Evolutionary conservation across 2,888 invertebrate genomes (phyloP), one percentile per base, ranked within the genome.

Genomic region (Enoplolaimus lenunculus): DNA sequence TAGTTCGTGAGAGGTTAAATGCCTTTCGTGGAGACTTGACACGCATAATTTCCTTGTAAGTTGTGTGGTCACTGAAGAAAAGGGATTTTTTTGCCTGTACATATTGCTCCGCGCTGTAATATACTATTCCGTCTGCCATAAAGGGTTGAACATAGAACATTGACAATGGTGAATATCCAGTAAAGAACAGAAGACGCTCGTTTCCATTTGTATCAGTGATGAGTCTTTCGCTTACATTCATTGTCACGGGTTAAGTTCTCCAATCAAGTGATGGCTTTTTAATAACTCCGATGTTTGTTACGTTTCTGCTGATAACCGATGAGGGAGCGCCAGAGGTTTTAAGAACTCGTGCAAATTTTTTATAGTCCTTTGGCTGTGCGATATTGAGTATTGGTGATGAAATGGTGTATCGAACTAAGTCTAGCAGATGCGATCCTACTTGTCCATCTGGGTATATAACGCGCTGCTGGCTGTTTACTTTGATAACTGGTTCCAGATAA

Each of bases 401-500:
- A 13, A 45, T 45, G 45, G 21, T 13, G 21, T 45, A 62, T n/a
- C 33, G 29, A 13, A 31, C 64, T 31, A 62, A 62, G n/a, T 62
- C 64, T 7, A 62, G 7, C 7, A 62, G n/a, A 62, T 62, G 64
- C 29, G 64, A 62, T 31, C 64, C 64, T 7, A 28, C 16, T 13
- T 62, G 30, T 16, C 64, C 64, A n/a, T 62, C 33, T 7, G 64
- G 7, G 64, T 62, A 62, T 30, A 62, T 62, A 16, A 62, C 33
- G 64, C 64, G 64, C n/a, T 62, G 7, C 28, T 62, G 64, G 33
- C 16, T 28, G 64, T 62, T 28, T 7, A 62, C 29, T 62, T 62
- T 7, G 28, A 62, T 62, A 13, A 16, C 13, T 16, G 7, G 13
- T 62, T 62, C 64, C n/a, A 62, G 33, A 31, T 62, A 62, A 28